Conservation (phyloP, 2,888 invertebrate species). For the Xestia ashworthii region DNA sequence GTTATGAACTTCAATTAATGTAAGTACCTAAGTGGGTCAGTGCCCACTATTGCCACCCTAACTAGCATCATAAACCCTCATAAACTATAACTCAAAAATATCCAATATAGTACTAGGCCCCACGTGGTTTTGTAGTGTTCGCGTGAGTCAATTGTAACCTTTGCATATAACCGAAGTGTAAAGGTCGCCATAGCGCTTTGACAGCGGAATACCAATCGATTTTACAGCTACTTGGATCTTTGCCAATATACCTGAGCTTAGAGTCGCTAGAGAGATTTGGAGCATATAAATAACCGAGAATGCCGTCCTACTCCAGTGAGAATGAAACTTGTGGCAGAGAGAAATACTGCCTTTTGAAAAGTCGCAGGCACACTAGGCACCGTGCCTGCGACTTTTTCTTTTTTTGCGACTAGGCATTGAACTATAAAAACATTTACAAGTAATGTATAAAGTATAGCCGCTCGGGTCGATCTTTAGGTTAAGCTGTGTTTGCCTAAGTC, state of each 20-base stretch:
- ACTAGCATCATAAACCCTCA: too few relatives aligned
- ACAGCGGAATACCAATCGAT: slow-evolving; percentile 43
- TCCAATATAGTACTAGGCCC: neutral
- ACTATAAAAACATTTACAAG: too few relatives aligned
- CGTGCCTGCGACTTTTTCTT: too few relatives aligned
- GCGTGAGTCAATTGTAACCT: slow-evolving; percentile 55
- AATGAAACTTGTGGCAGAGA: neutral
- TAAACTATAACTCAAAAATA: slow-evolving; percentile 10
- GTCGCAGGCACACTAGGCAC: too few relatives aligned
- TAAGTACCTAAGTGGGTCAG: too few relatives aligned
- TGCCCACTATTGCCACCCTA: too few relatives aligned
- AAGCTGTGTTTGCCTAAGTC: too few relatives aligned
- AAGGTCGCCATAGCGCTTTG: slow-evolving; percentile 43
- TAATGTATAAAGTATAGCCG: too few relatives aligned
- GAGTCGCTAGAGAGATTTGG: slow-evolving; percentile 27
- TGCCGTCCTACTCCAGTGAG: slow-evolving; percentile 8
- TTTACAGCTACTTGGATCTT: slow-evolving; percentile 35
- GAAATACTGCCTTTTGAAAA: slow-evolving; percentile 11
- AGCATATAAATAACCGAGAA: slow-evolving; percentile 30
- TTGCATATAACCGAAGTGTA: slow-evolving; percentile 44
- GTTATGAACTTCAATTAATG: too few relatives aligned
- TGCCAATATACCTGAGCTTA: slow-evolving; percentile 49
- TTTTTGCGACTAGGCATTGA: too few relatives aligned
- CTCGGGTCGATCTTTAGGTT: too few relatives aligned
- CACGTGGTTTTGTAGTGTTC: slow-evolving; percentile 31